Base-by-base conservation (phyloP, 2,797 vertebrate genomes). In the Oceanodroma leucorhoa region DNA sequence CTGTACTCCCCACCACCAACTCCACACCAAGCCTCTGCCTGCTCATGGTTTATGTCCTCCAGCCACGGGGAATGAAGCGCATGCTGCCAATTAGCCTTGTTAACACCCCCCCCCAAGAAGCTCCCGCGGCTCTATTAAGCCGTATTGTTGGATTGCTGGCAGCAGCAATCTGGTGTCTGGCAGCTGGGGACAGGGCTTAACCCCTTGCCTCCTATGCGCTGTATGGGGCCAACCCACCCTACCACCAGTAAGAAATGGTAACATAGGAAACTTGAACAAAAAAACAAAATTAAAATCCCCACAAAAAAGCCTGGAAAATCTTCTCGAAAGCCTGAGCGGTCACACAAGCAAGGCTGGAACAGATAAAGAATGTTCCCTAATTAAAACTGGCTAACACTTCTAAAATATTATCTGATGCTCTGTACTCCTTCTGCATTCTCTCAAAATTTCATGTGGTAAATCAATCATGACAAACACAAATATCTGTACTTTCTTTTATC, bases 311-410 rank as follows among this genome's bases (percentile, higher is more conserved):
- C 70, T 79, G 32, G 51, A 51, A 69, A 83, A 58, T 62, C 58
- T 75, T 78, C 36, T 23, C 62, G 46, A 79, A 82, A 92, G 53
- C 10, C 1, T 60, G 9, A 87, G 70, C 32, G 78, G 54, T 36
- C 32, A 70, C 22, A 57, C 18, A 84, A 61, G 16, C 38, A 60
- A 88, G 32, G 36, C 53, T 90, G 45, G 73, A 94, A 51, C 4
- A 84, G 62, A 83, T 40, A 40, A 83, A 82, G 51, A 94, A 87
- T 66, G 45, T 14, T 69, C 34, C 21, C 60, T 90, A 91, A 91
- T 82, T 90, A 96, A 91, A 94, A 95, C 22, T 82, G 55, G 62
- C n/a, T 90, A 84, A 84, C 70, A 64, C 46, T 87, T 90, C 62
- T 58, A 34, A 51, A 36, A 75, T 15, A 55, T 38, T 83, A 61